Evolutionary conservation across 2,888 invertebrate genomes (phyloP).

Genomic region (Hipparchia semele): DNA sequence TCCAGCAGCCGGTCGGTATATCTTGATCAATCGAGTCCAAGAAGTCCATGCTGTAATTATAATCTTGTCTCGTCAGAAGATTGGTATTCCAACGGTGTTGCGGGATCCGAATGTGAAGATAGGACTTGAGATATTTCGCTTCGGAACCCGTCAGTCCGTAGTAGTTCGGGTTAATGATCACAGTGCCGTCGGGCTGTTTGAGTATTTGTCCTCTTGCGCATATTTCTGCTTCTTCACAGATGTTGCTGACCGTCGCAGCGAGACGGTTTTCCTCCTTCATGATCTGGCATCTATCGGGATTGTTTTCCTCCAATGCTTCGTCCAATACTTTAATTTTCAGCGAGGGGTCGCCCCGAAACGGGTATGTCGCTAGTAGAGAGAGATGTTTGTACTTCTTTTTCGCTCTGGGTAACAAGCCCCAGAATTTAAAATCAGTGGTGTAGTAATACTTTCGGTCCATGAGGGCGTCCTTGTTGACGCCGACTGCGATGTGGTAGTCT

Average conservation of each 20-base stretch:
- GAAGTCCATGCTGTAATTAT: slow-evolving; percentile 94
- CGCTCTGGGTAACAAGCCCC: slow-evolving; percentile 80
- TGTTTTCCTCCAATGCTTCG: slow-evolving; percentile 65
- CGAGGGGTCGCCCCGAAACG: slow-evolving; percentile 80
- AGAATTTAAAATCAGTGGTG: slow-evolving; percentile 87
- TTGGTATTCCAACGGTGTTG: slow-evolving; percentile 89
- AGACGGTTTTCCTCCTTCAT: slow-evolving; percentile 92
- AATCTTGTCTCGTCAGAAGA: slow-evolving; percentile 89
- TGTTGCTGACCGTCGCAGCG: slow-evolving; percentile 86
- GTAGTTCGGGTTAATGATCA: slow-evolving; percentile 88
- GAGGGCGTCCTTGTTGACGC: slow-evolving; percentile 89
- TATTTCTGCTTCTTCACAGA: slow-evolving; percentile 89
- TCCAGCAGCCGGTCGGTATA: slow-evolving; percentile 90
- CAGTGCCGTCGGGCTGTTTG: slow-evolving; percentile 87
- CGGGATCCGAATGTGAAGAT: slow-evolving; percentile 88
- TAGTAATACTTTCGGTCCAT: slow-evolving; percentile 90
- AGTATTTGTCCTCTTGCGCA: slow-evolving; percentile 91
- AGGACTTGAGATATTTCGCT: slow-evolving; percentile 87
- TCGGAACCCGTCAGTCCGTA: slow-evolving; percentile 86
- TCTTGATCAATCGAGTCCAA: slow-evolving; percentile 92
- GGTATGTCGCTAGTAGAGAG: slow-evolving; percentile 68
- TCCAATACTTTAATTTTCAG: slow-evolving; percentile 76
- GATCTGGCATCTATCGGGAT: slow-evolving; percentile 71
- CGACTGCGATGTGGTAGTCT: slow-evolving; percentile 93
- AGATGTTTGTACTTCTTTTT: slow-evolving; percentile 72